Evolutionary conservation across 2,888 invertebrate species (phyloP), one percentile per base, ranked within the genome.

Genomic region (Epinotia brunnichana): DNA sequence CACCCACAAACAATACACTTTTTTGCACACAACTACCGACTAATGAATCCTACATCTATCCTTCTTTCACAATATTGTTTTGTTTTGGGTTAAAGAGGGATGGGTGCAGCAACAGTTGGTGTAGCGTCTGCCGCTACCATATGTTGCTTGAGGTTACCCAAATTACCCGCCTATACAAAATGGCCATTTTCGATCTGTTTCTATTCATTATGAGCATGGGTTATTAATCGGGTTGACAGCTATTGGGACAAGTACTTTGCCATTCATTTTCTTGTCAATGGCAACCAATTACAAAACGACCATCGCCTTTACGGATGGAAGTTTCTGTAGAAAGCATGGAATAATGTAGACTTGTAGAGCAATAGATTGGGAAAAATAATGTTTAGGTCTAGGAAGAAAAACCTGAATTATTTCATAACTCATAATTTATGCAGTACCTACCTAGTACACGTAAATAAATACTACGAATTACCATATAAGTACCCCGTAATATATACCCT

Each of bases 91-190:
- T 70, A 57, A 82, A 90, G 71, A 80, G 85, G 77, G 90, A 91
- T 74, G 81, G 82, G 67, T 75, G 61, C 83, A 69, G 76, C 87
- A 86, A 92, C 92, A 93, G 92, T 92, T 93, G 92, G 92, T 82
- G 85, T 88, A 89, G 92, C 92, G 92, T 92, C 91, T 92, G 92
- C 92, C 86, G 87, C 83, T 76, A 83, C 92, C 92, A 93, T 92
- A 92, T 92, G 92, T 80, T 88, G 88, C 83, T 90, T 92, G 92
- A 92, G 92, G 92, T 92, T 92, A 89, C 82, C 87, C 85, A 92
- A 92, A 92, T 91, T 92, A 89, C 89, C 85, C 85, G 78, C 79
- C 84, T 82, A 79, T 82, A 80, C 77, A 84, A 88, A 87, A 90
- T 90, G 88, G 87, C 89, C 83, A 88, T 86, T 83, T 80, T 83